Evolutionary conservation across 1,140 invertebrate species (phyloP), one percentile per base, ranked within the genome.

Genomic region (Episyrphus balteatus): DNA sequence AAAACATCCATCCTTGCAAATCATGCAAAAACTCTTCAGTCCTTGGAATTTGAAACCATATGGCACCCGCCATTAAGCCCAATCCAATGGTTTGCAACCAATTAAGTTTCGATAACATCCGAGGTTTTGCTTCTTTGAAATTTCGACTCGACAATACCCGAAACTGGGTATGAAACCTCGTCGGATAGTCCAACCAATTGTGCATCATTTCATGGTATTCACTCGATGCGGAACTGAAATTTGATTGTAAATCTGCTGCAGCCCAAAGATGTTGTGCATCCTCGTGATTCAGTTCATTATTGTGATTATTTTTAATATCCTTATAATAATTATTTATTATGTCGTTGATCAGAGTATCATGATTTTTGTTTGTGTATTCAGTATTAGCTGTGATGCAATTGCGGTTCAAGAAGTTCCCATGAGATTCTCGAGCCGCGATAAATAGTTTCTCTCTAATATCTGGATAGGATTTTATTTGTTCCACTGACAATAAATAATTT

Each of bases 1-100:
- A 89, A 61, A 89, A 89, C 80, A 88, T 86, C 83, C 84, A 88
- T 37, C 86, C 87, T 70, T 86, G 83, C 30, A 89, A 80, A 66
- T 91, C 86, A 48, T 83, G 78, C 21, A 91, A 70, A 6, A 80
- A 78, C 51, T 83, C 77, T 66, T 91, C 88, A 8, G 73, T 80
- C 26, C 85, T 70, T 3, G 83, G 80, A 55, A 88, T 67, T 59
- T 86, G 79, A 54, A 87, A 85, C 86, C 86, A 90, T 12, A 90
- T 71, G 6, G 87, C 73, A 8, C 87, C 86, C 2, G 84, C 80
- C 61, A 90, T 73, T 37, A 87, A 53, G 1, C 81, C 84, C 41
- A 90, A 65, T 0, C 79, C 79, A 38, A 86, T 73, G 2, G 85
- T 88, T 68, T 89, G 86, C 30, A 88, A 72, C 80, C 86, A 86